Evolutionary conservation across 1,140 invertebrate genomes (phyloP), one percentile per base, ranked within the genome.

Genomic region (Globodera ellingtonae): DNA sequence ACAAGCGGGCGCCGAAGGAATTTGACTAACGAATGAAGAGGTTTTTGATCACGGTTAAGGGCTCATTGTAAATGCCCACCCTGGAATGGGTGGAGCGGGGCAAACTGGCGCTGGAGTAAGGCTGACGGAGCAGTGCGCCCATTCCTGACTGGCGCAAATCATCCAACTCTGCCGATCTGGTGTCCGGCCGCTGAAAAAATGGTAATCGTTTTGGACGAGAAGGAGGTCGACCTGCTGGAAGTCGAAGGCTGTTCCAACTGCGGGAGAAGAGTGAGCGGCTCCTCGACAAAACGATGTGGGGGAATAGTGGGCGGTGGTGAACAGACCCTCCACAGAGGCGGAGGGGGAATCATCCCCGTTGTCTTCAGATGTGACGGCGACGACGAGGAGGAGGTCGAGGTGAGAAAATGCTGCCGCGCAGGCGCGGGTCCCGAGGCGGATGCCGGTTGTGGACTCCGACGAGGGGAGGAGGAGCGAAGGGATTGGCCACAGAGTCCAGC

Each of bases 121-220:
- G 84, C 59, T 77, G 84, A 35, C 69, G 70, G 13, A 75, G 46
- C 21, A 73, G 62, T 21, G 65, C 79, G 9, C 59, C 70, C 69
- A 77, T n/a, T 62, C 81, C 84, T 47, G 78, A 82, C 35, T 85
- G 79, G 47, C 87, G 79, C 10, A 89, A 78, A 71, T 89, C 88
- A 75, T 89, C 87, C 7, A 89, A 78, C 74, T 89, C 87, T n/a
- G 87, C 88, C 24, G 87, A 9, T 88, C 80, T n/a, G 87, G 86
- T 18, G 84, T 74, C 52, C 84, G 78, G n/a, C 84, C 81, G 46
- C 85, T 85, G 70, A 67, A 81, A 72, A 78, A 80, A 84, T 10
- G 15, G 18, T 59, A 35, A 18, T 10, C 9, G 4, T 0, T 47
- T 50, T 67, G 21, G 35, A 35, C n/a, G 15, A 15, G 48, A 24